Percentiles rank a stretch among this genome's conserved stretches.
Conservation (phyloP, 1,140 invertebrate species). For the Probaryconus sp. region DNA sequence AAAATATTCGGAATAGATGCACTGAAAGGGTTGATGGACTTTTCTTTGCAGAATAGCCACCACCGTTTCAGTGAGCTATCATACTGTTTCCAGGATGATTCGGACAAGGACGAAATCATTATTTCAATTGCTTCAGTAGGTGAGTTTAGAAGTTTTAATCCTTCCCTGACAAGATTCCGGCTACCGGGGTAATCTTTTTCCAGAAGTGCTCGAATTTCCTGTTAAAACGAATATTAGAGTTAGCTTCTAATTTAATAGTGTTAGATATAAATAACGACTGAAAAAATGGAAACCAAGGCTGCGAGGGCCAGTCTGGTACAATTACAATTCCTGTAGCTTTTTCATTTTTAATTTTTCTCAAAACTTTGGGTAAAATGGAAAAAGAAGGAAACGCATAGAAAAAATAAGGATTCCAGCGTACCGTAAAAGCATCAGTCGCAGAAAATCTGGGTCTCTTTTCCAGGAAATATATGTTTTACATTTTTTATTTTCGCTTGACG, state of each 20-base stretch:
- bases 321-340: conserved; percentile 45
- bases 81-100: conserved; percentile 6
- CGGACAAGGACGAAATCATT: not conserved
- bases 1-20: not conserved
- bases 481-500: conserved; percentile 2
- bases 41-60: not conserved
- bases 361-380: conserved; percentile 21
- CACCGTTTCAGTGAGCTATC: not conserved
- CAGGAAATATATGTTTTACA: conserved; percentile 5
- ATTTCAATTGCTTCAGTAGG: not conserved
- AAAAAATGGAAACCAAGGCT: conserved; percentile 64
- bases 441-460: conserved; percentile 2
- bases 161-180: conserved; percentile 7
- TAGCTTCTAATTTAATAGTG: not conserved
- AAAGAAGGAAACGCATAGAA: conserved; percentile 60
- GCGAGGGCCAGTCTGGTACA: no score
- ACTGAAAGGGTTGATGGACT: not conserved
- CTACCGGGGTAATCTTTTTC: conserved; percentile 3
- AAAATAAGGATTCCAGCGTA: not conserved
- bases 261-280: conserved; percentile 7
- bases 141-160: not conserved
- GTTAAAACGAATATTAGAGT: not conserved
- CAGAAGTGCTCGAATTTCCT: not conserved
- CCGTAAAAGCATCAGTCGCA: conserved; percentile 1
- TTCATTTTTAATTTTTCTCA: conserved; percentile 23